Percentiles rank a stretch among this genome's conserved stretches.
Conservation (phyloP, 2,888 invertebrate genomes). For the Venusia cambrica region DNA sequence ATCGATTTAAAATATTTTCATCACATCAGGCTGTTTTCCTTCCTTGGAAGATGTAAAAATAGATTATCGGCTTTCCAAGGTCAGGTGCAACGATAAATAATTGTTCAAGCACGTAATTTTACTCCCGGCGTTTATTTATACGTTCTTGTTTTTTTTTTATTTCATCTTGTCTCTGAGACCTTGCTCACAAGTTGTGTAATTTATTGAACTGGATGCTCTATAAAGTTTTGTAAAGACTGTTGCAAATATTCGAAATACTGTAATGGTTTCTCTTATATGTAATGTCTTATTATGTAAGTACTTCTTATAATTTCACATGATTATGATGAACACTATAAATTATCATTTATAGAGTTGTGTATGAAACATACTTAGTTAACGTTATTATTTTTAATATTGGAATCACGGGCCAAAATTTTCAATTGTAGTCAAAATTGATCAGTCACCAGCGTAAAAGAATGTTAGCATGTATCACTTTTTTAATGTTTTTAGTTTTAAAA, state of each 20-base stretch:
- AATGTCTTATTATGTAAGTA: slow-evolving; percentile 42
- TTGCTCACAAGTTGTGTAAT: slow-evolving; percentile 67
- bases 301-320: slow-evolving; percentile 48
- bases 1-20: slow-evolving; percentile 27
- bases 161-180: slow-evolving; percentile 45
- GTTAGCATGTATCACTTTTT: slow-evolving; percentile 34
- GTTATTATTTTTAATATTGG: slow-evolving; percentile 58
- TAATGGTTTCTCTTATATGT: slow-evolving; percentile 42
- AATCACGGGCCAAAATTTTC: slow-evolving; percentile 74
- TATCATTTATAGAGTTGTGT: slow-evolving; percentile 15
- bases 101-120: too few relatives aligned
- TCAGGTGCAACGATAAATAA: slow-evolving; percentile 9
- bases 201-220: slow-evolving; percentile 54
- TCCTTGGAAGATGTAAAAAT: too few relatives aligned
- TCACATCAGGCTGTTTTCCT: too few relatives aligned
- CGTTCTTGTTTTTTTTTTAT: slow-evolving; percentile 33
- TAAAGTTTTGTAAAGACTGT: slow-evolving; percentile 48
- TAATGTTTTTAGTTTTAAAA: slow-evolving; percentile 12
- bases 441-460: slow-evolving; percentile 55
- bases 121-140: too few relatives aligned
- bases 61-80: too few relatives aligned
- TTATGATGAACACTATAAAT: slow-evolving; percentile 35
- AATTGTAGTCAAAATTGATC: slow-evolving; percentile 65
- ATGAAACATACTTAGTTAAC: too few relatives aligned
- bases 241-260: slow-evolving; percentile 38